These are phyloP conservation scores for Pogonocichla stellata DNA, from an alignment of 2,113 vertebrate species.

Conservation along the genomic window DNA sequence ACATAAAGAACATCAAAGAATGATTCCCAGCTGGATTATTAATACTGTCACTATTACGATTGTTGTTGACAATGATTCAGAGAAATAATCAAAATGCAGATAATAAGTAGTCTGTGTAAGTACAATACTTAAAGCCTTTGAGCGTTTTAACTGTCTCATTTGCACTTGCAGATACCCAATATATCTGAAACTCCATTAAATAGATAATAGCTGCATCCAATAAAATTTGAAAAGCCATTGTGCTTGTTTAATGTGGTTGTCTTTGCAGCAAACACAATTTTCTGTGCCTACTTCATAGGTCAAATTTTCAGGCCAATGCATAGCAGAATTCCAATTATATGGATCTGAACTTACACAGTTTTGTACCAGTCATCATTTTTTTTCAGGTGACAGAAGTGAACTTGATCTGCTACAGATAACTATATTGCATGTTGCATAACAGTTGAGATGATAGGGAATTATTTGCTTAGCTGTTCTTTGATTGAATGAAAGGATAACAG, in stretches of 20 bases:
- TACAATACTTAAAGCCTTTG: background rate
- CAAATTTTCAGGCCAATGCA: background rate
- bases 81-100: conserved; percentile 3
- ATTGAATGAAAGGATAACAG: background rate
- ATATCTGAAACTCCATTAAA: background rate
- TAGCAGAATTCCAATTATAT: background rate
- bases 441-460: background rate
- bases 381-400: background rate
- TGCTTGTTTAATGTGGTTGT: background rate
- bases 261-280: background rate
- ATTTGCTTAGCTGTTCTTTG: background rate
- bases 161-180: background rate
- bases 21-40: background rate
- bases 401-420: background rate
- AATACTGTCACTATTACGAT: background rate
- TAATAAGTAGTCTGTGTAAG: background rate
- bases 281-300: background rate
- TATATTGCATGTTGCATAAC: background rate
- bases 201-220: background rate
- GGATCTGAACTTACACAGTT: background rate
- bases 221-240: background rate
- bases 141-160: conserved; percentile 8
- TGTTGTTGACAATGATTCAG: background rate
- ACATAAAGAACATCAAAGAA: background rate
- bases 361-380: background rate